Evolutionary conservation across 2,113 vertebrate species (phyloP).

Genomic region (Budorcas taxicolor): DNA sequence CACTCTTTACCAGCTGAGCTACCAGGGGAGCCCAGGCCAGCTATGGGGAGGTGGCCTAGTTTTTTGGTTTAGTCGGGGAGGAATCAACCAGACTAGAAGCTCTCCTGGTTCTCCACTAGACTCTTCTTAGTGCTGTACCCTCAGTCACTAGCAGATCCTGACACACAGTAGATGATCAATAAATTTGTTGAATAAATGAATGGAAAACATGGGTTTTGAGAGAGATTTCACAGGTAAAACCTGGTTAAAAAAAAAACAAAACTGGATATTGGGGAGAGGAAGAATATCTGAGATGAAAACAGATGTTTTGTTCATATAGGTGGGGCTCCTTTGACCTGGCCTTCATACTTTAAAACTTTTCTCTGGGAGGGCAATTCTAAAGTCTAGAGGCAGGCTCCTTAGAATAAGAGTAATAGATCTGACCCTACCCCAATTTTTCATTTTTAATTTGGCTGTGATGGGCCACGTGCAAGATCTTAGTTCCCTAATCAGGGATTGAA

Average conservation of each 20-base stretch:
- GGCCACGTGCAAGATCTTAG: neutral
- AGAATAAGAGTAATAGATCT: neutral
- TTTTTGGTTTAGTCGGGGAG: neutral
- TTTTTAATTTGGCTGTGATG: neutral
- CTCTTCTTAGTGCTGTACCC: neutral
- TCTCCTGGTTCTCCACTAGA: neutral
- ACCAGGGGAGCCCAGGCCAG: neutral
- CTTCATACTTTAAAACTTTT: neutral
- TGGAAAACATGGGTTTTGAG: neutral
- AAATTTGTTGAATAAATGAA: neutral
- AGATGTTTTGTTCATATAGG: neutral
- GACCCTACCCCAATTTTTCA: neutral
- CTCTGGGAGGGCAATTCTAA: neutral
- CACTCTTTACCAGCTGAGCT: neutral
- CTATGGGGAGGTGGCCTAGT: neutral
- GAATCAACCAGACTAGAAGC: too few species aligned
- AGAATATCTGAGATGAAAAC: neutral
- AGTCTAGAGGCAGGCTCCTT: neutral
- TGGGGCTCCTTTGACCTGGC: neutral
- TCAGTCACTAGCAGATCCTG: neutral
- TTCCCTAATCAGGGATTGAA: neutral
- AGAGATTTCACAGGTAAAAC: neutral
- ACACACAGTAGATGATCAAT: neutral
- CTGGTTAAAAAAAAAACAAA: neutral
- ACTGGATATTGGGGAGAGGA: neutral